Evolutionary conservation across 2,113 vertebrate species (phyloP).

Genomic region (Amia ocellicauda): DNA sequence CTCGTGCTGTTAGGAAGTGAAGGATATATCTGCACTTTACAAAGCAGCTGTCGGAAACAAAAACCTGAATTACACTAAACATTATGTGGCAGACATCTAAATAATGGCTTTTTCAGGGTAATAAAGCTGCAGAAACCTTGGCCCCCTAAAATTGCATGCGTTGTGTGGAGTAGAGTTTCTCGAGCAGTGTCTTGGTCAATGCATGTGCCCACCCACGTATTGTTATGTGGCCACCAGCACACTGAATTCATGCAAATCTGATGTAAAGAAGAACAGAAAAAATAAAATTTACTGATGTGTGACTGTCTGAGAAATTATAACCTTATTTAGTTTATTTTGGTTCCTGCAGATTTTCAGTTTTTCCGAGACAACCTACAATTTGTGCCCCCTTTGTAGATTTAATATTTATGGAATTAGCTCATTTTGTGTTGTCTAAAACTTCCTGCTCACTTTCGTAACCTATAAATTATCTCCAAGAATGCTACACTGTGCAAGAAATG

Average conservation of each 20-base stretch:
- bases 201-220: neutral
- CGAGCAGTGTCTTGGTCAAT: neutral
- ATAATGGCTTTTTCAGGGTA: neutral
- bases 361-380: neutral
- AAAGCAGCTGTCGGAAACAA: too few species aligned
- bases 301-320: neutral
- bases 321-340: too few species aligned
- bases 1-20: too few species aligned
- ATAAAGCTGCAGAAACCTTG: too few species aligned
- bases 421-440: neutral
- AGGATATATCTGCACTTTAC: too few species aligned
- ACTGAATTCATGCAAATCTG: too few species aligned
- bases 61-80: neutral
- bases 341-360: neutral
- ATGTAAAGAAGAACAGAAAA: too few species aligned
- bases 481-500: neutral
- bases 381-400: neutral
- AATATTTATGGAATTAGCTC: neutral
- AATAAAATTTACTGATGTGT: too few species aligned
- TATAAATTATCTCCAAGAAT: neutral
- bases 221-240: too few species aligned
- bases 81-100: neutral
- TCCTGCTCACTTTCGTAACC: neutral
- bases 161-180: neutral
- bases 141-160: neutral